These are phyloP conservation scores for Pardosa pseudoannulata DNA, from an alignment of 2,888 invertebrate species.

Conservation along the genomic window DNA sequence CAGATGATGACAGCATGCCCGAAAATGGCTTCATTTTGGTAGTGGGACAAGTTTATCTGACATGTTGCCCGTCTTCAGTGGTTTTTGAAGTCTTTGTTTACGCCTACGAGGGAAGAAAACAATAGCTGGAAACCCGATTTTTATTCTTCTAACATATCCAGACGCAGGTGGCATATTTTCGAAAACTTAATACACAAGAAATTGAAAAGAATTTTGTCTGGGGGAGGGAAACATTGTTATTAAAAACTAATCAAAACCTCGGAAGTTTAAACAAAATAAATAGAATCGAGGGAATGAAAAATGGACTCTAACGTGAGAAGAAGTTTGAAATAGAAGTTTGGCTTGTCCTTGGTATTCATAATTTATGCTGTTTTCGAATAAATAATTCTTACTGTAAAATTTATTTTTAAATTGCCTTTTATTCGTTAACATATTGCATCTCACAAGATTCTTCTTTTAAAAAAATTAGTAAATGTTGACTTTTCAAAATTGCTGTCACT, in stretches of 20 bases:
- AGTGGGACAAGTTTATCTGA: conserved; percentile 66
- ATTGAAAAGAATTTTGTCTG: background rate
- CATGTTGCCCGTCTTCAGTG: conserved; percentile 41
- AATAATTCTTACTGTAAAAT: too few relatives aligned
- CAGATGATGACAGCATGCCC: conserved; percentile 65
- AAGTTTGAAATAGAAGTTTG: background rate
- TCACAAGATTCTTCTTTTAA: too few relatives aligned
- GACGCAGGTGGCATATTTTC: conserved; percentile 26
- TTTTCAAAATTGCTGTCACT: too few relatives aligned
- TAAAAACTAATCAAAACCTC: background rate
- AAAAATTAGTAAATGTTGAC: too few relatives aligned
- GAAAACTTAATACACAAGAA: background rate
- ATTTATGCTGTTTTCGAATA: too few relatives aligned
- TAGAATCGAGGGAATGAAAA: background rate
- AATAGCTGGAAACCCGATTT: conserved; percentile 9
- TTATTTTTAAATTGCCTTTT: too few relatives aligned
- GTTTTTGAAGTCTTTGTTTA: conserved; percentile 65
- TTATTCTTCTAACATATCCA: background rate
- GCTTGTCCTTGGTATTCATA: background rate
- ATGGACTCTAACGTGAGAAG: background rate
- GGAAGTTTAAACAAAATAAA: background rate
- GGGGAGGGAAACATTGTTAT: background rate
- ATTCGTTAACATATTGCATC: too few relatives aligned
- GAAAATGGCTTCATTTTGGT: conserved; percentile 68
- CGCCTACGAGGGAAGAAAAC: conserved; percentile 28